These are phyloP conservation scores for Leptinotarsa rubiginosa DNA, from an alignment of 2,888 invertebrate genomes.

Conservation along the genomic window DNA sequence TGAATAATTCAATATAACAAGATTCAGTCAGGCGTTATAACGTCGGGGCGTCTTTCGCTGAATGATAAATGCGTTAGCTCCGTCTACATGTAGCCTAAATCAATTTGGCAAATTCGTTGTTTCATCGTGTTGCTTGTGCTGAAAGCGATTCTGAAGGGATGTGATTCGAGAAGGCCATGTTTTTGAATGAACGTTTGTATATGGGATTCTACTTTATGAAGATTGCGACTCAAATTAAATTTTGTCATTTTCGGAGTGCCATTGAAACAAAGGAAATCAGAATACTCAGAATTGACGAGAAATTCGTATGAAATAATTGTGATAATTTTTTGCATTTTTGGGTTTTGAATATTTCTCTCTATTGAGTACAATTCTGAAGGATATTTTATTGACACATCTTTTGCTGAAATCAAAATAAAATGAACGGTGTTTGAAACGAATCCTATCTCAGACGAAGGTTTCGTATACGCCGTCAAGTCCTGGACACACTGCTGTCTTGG, in stretches of 20 bases:
- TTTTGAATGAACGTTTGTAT: constrained; percentile 1
- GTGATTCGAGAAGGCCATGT: constrained; percentile 7
- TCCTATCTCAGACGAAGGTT: no score
- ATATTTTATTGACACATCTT: no score
- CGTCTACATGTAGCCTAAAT: constrained; percentile 13
- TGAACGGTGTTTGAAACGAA: no score
- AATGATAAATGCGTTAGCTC: constrained; percentile 17
- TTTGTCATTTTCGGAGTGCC: background rate
- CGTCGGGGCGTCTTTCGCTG: constrained; percentile 14
- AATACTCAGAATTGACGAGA: no score
- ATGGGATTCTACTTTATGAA: background rate
- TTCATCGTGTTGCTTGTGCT: constrained; percentile 13
- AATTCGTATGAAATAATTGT: no score
- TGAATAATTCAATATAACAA: constrained; percentile 20
- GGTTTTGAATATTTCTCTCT: no score
- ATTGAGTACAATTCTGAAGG: no score
- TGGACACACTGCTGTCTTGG: no score
- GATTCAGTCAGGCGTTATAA: constrained; percentile 14
- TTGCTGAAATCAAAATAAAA: no score
- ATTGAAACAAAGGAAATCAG: no score
- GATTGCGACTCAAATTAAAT: background rate
- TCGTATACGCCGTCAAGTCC: no score
- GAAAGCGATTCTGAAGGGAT: constrained; percentile 5
- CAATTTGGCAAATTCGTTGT: constrained; percentile 17
- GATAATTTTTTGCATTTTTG: no score